phyloP scores from a whole-genome alignment of 2,888 invertebrate species.

The Andrena bicolor region DNA sequence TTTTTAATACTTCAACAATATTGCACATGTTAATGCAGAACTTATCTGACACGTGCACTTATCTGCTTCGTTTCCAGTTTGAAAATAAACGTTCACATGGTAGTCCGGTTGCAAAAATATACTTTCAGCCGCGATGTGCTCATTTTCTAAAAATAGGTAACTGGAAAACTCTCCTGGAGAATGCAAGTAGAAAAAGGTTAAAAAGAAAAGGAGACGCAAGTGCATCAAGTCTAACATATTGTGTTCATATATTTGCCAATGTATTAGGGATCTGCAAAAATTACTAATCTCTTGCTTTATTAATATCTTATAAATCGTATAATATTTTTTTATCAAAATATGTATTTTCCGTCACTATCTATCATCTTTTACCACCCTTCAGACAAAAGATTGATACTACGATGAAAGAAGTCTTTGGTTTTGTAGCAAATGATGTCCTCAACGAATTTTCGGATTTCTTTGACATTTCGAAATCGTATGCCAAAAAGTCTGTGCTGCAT shows the following conservation, averaged over 20 bases:
- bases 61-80: conserved; percentile 45
- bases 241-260: not conserved
- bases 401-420: too few relatives aligned
- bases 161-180: conserved; percentile 37
- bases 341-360: too few relatives aligned
- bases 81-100: conserved; percentile 61
- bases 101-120: conserved; percentile 54
- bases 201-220: conserved; percentile 5
- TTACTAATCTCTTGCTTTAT: too few relatives aligned
- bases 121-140: conserved; percentile 40
- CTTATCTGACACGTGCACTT: not conserved
- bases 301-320: too few relatives aligned
- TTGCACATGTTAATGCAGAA: not conserved
- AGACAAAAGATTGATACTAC: too few relatives aligned
- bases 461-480: too few relatives aligned
- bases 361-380: too few relatives aligned
- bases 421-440: too few relatives aligned
- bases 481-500: too few relatives aligned
- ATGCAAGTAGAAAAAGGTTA: conserved; percentile 18
- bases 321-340: too few relatives aligned
- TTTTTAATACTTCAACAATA: not conserved
- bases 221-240: conserved; percentile 1
- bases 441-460: too few relatives aligned
- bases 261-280: too few relatives aligned
- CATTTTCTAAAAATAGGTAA: conserved; percentile 53